Percentiles rank a stretch among this genome's conserved stretches.
These are phyloP conservation scores for Anastatus disparis DNA, from an alignment of 1,140 invertebrate species.

Conservation along the genomic window DNA sequence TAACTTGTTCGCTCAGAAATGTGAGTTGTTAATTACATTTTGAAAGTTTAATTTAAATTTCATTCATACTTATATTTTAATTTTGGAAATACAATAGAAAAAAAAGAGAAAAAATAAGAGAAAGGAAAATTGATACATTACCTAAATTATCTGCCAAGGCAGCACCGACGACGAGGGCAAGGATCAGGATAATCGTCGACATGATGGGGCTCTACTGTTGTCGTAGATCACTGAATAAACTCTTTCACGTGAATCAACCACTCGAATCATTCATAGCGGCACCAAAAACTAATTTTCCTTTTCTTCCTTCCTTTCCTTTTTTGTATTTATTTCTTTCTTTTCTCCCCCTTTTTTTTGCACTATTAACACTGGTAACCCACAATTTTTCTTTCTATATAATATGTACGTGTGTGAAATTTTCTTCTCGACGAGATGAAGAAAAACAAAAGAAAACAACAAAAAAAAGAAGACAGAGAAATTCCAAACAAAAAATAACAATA, in stretches of 20 bases:
- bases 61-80: too few relatives aligned
- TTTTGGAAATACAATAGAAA: too few relatives aligned
- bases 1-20: too few relatives aligned
- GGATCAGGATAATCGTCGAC: constrained; percentile 43
- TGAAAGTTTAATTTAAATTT: too few relatives aligned
- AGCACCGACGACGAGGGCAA: constrained; percentile 22
- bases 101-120: background rate
- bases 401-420: too few relatives aligned
- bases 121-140: constrained; percentile 39
- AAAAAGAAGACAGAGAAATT: background rate
- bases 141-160: constrained; percentile 49
- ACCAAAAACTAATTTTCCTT: too few relatives aligned
- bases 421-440: background rate
- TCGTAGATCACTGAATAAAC: constrained; percentile 14
- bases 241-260: constrained; percentile 22
- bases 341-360: background rate
- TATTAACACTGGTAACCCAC: background rate
- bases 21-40: too few relatives aligned
- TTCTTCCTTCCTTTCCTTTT: background rate
- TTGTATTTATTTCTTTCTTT: too few relatives aligned
- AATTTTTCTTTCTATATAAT: too few relatives aligned
- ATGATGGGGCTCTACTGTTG: constrained; percentile 39
- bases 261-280: constrained; percentile 27
- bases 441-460: background rate
- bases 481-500: too few relatives aligned